Evolutionary conservation across 2,113 vertebrate species (phyloP), one percentile per base, ranked within the genome.

Genomic region (Varanus komodoensis): DNA sequence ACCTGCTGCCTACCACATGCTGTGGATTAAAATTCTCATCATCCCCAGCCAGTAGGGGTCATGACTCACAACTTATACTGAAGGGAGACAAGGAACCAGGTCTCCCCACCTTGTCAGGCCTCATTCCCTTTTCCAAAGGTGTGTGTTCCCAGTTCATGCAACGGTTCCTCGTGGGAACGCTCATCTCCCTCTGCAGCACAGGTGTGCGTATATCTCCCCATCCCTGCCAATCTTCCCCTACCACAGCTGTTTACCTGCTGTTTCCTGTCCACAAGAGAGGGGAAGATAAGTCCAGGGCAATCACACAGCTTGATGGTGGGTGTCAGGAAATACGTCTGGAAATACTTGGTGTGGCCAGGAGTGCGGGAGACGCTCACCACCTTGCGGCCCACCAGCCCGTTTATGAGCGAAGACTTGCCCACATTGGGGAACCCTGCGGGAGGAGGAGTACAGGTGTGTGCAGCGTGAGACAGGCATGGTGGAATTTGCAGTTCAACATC

Each of bases 241-340:
- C 29, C 27, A 52, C 12, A 14, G 34, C 34, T 38, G 12, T 78
- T 9, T 88, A 98, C 98, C 98, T 99, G 99, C 34, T 98, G 93
- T 52, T 98, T 98, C 38, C 96, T 97, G 82, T 97, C 96, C 8
- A 99, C 98, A 2, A 93, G 95, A 0, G 98, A 99, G 3, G 99
- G 99, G 93, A 99, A 99, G 87, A 98, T 97, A 11, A 99, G 98
- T 52, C 98, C 99, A 0, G 99, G 98, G 92, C 98, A 99, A 95
- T 99, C 99, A 7, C 98, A 99, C 27, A 99, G 97, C 86, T 98
- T 98, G 77, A 99, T 98, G 0, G 97, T 97, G 21, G 98, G 98
- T 3, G 98, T 98, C 95, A 99, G 98, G 96, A 98, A 99, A 95
- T 99, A 99, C 5, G 99, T 99, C 97, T 99, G 99, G 95, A 99